Evolutionary conservation across 2,797 vertebrate species (phyloP), one percentile per base, ranked within the genome.

Genomic region (Paratrypauchen microcephalus): DNA sequence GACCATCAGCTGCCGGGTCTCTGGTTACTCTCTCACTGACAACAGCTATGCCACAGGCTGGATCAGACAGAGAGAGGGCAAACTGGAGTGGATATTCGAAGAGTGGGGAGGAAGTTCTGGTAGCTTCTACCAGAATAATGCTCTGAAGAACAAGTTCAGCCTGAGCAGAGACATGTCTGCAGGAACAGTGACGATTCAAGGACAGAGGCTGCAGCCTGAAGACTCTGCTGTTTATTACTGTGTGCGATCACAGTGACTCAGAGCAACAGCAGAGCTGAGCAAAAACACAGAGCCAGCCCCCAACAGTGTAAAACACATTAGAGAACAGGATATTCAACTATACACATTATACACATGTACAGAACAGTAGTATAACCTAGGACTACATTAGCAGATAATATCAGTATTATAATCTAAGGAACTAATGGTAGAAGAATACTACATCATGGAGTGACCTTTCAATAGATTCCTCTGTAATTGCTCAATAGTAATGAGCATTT

Each of bases 91-190:
- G 52, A 23, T 54, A 12, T 54, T 54, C 3, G 0, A 54, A 3
- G 3, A 54, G 3, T 54, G 52, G 52, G 52, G 52, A 54, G 8
- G 8, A 54, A n/a, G n/a, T n/a, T n/a, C n/a, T n/a, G 11, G 52
- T 3, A 23, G 3, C n/a, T 1, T 23, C 8, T 4, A 23, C 9
- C 24, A n/a, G n/a, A n/a, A n/a, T n/a, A n/a, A n/a, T n/a, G n/a
- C n/a, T n/a, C n/a, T 69, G 13, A 61, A 65, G 26, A 50, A 66
- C 41, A 73, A 69, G 39, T 68, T 65, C 28, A 21, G 28, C 3
- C 16, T 59, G 7, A 32, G 26, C 15, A 19, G 18, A 59, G 57
- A 32, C 28, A 30, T 18, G 5, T 59, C 57, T 28, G 18, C 26
- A 30, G 26, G 26, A 30, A 59, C 57, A 59, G 26, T 59, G 26